Evolutionary conservation across 1,140 invertebrate genomes (phyloP).

Genomic region (Ceratoteleas bidentatus): DNA sequence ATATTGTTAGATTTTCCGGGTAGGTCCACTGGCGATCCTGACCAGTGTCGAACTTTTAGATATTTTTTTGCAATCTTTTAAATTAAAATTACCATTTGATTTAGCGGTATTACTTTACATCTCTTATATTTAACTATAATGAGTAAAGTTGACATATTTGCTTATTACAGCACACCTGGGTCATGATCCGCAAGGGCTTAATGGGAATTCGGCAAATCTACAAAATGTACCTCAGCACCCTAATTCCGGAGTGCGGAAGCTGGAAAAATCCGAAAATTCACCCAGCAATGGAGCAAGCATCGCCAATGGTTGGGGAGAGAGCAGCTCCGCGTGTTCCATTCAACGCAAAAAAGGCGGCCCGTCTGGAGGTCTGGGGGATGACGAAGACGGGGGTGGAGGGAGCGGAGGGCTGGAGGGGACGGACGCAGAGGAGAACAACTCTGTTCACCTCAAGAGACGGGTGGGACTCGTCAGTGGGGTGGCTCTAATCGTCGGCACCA

Average conservation of each 20-base stretch:
- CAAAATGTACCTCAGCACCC: slow-evolving; percentile 66
- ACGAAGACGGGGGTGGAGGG: slow-evolving; percentile 80
- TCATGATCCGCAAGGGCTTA: slow-evolving; percentile 74
- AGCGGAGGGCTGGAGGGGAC: slow-evolving; percentile 89
- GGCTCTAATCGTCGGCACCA: slow-evolving; percentile 97
- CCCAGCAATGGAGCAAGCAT: slow-evolving; percentile 56
- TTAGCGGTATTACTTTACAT: too few species aligned
- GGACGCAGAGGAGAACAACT: slow-evolving; percentile 94
- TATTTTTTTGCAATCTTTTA: too few species aligned
- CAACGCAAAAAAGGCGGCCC: slow-evolving; percentile 71
- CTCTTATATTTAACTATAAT: too few species aligned
- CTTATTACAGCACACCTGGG: slow-evolving; percentile 71
- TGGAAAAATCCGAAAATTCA: slow-evolving; percentile 48
- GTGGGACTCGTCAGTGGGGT: slow-evolving; percentile 99
- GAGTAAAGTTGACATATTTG: too few species aligned
- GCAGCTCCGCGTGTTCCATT: slow-evolving; percentile 64
- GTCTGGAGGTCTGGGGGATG: slow-evolving; percentile 73
- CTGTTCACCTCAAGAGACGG: slow-evolving; percentile 98
- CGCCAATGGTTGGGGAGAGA: slow-evolving; percentile 60
- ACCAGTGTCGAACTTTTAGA: too few species aligned
- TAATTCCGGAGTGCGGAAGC: slow-evolving; percentile 33
- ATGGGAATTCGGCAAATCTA: slow-evolving; percentile 58
- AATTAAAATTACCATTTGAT: too few species aligned
- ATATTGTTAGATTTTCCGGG: too few species aligned
- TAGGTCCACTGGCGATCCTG: too few species aligned